Conservation (phyloP, 2,797 vertebrate genomes). For the Gouania willdenowi region DNA sequence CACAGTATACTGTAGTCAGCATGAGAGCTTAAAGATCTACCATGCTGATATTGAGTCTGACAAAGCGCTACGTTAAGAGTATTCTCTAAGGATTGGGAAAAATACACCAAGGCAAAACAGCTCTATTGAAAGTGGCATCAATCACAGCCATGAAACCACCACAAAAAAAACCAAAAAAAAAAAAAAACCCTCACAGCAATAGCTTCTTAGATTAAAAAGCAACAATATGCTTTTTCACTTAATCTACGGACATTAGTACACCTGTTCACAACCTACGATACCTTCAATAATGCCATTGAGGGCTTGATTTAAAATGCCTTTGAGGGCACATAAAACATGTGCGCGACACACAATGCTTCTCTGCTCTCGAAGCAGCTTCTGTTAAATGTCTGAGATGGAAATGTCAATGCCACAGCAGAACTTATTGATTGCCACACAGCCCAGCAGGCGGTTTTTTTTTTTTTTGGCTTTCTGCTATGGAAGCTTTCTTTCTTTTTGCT, state of each 20-base stretch:
- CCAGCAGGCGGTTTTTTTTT: constrained; percentile 1
- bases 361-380: constrained; percentile 13
- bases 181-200: constrained; percentile 20
- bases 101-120: constrained; percentile 27
- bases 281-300: constrained; percentile 1
- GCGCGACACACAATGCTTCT: constrained; percentile 6
- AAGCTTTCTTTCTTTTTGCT: constrained; percentile 20
- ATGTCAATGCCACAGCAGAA: constrained; percentile 36
- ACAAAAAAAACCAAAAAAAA: no score
- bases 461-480: not conserved
- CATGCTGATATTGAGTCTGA: constrained; percentile 20
- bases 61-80: constrained; percentile 14
- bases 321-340: constrained; percentile 11
- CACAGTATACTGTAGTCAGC: constrained; percentile 21
- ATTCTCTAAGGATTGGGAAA: constrained; percentile 22
- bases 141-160: constrained; percentile 31
- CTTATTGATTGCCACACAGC: constrained; percentile 44
- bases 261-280: constrained; percentile 16
- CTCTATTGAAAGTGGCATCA: constrained; percentile 30
- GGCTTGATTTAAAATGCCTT: constrained; percentile 16
- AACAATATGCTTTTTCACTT: constrained; percentile 45
- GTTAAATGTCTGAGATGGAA: constrained; percentile 32
- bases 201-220: constrained; percentile 22
- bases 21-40: constrained; percentile 16
- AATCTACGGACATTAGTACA: constrained; percentile 25